Evolutionary conservation across 2,888 invertebrate species (phyloP).

Genomic region (Deroplatys truncata): DNA sequence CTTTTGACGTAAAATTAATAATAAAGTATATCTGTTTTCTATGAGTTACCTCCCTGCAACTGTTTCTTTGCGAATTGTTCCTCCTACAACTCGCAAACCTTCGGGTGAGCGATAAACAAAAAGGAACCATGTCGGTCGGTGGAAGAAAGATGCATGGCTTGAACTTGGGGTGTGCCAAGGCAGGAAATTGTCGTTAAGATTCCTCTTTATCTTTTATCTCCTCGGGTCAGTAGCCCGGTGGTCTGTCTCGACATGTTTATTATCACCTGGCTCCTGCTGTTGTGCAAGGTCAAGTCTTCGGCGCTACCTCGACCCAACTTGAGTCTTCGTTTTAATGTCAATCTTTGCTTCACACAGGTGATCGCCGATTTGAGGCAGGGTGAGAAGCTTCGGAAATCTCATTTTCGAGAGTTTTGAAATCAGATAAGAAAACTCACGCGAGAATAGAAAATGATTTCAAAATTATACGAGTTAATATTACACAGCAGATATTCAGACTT

Average conservation of each 20-base stretch:
- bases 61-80: not conserved
- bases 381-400: no score
- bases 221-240: not conserved
- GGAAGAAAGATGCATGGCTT: not conserved
- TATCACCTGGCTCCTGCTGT: not conserved
- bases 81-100: not conserved
- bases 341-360: no score
- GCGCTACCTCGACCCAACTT: not conserved
- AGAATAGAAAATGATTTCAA: no score
- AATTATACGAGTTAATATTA: no score
- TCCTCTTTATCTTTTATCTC: not conserved
- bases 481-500: no score
- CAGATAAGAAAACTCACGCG: no score
- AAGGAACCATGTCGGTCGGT: not conserved
- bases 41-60: no score
- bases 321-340: not conserved
- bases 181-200: not conserved
- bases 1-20: no score
- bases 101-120: not conserved
- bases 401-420: no score
- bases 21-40: no score
- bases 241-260: not conserved
- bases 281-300: not conserved
- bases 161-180: no score
- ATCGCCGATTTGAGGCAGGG: no score